phyloP scores from a whole-genome alignment of 2,797 vertebrate species.

The Microhierax caerulescens region DNA sequence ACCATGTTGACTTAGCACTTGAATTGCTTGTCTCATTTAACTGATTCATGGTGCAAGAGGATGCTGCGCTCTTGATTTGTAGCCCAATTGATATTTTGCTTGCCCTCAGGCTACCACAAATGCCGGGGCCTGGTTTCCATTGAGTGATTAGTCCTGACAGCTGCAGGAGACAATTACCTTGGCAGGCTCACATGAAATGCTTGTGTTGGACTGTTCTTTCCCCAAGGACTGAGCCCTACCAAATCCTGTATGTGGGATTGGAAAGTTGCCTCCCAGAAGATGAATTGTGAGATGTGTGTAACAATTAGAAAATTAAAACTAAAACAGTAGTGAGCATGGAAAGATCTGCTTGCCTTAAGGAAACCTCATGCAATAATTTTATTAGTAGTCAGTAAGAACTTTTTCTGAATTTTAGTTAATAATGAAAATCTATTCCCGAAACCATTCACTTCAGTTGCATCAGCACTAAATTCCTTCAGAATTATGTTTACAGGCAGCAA shows the following conservation, averaged over 20 bases:
- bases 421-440: background rate
- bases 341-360: background rate
- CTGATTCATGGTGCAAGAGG: constrained; percentile 38
- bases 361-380: background rate
- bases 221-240: background rate
- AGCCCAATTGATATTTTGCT: constrained; percentile 42
- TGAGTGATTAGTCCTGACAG: constrained; percentile 48
- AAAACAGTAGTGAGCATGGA: background rate
- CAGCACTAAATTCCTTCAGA: background rate
- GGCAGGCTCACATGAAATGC: constrained; percentile 35
- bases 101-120: constrained; percentile 32
- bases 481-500: background rate
- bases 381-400: background rate
- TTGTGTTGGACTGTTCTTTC: background rate
- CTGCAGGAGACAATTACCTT: constrained; percentile 22
- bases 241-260: background rate
- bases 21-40: constrained; percentile 55
- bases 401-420: background rate
- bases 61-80: constrained; percentile 41
- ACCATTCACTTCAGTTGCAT: background rate
- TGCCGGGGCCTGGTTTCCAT: constrained; percentile 41
- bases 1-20: constrained; percentile 24
- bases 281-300: background rate
- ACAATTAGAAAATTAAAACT: background rate
- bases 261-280: background rate